These are phyloP conservation scores for Pachypsylla venusta DNA, from an alignment of 1,140 invertebrate genomes.

Conservation along the genomic window DNA sequence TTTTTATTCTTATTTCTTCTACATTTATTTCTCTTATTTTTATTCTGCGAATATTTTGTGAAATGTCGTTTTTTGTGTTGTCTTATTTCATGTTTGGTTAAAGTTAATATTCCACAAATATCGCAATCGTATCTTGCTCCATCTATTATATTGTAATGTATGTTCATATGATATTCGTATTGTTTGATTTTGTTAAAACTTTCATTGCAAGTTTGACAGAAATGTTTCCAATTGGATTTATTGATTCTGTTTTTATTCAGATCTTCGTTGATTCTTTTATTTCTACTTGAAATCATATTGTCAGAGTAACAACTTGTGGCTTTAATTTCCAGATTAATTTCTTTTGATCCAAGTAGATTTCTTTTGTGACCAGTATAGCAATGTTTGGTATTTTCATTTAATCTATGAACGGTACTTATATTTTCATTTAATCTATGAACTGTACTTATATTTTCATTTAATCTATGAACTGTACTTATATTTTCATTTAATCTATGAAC, in stretches of 20 bases:
- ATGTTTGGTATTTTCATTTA: too few species aligned
- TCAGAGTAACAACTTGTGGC: too few species aligned
- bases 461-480: too few species aligned
- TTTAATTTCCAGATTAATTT: too few species aligned
- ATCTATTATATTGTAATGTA: neutral
- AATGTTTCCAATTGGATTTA: neutral
- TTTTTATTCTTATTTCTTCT: neutral
- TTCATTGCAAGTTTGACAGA: neutral
- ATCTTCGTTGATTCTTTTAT: too few species aligned
- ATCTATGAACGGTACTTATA: too few species aligned
- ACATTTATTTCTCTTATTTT: neutral
- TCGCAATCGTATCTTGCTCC: neutral
- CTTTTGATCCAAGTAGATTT: too few species aligned
- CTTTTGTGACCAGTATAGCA: too few species aligned
- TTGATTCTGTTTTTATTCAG: neutral
- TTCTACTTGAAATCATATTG: too few species aligned
- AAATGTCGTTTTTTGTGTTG: slow-evolving; percentile 4
- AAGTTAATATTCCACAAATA: neutral
- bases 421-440: too few species aligned
- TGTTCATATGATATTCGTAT: neutral
- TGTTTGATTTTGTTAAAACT: neutral
- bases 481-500: too few species aligned
- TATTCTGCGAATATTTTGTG: neutral
- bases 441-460: too few species aligned
- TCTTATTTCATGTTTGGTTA: neutral